Evolutionary conservation across 1,140 invertebrate genomes (phyloP).

Genomic region (Hycleus cichorii): DNA sequence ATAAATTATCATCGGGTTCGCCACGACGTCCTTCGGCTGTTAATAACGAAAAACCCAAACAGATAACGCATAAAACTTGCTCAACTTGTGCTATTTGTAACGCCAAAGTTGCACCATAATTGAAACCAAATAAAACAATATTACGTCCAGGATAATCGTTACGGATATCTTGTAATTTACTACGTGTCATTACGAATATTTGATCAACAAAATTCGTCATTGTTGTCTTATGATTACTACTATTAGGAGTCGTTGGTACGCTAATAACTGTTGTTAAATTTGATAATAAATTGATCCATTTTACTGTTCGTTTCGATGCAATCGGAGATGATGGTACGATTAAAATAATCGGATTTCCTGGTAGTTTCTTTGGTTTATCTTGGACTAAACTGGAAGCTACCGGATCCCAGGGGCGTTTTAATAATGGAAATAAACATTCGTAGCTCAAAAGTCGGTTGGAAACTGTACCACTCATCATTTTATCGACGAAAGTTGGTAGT

Average conservation of each 20-base stretch:
- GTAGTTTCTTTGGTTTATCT: constrained; percentile 52
- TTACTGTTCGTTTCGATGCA: constrained; percentile 52
- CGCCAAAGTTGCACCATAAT: constrained; percentile 65
- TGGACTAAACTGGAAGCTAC: constrained; percentile 37
- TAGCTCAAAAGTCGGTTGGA: constrained; percentile 42
- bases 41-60: constrained; percentile 71
- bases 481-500: constrained; percentile 70
- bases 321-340: constrained; percentile 56
- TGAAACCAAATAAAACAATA: constrained; percentile 71
- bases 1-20: constrained; percentile 67
- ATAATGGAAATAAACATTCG: constrained; percentile 51
- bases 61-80: constrained; percentile 66
- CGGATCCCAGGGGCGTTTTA: constrained; percentile 77
- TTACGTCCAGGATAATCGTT: constrained; percentile 60
- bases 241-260: constrained; percentile 47
- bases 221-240: constrained; percentile 42
- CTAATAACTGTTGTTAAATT: constrained; percentile 63
- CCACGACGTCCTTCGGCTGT: constrained; percentile 69
- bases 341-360: constrained; percentile 65
- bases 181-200: constrained; percentile 57
- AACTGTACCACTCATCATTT: constrained; percentile 55
- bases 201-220: constrained; percentile 59
- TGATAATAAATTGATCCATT: constrained; percentile 63
- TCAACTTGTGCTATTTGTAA: constrained; percentile 58
- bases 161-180: constrained; percentile 64